Percentiles rank a stretch among this genome's conserved stretches.
These are phyloP conservation scores for Chrysodeixis includens DNA, from an alignment of 2,888 invertebrate genomes.

Conservation along the genomic window DNA sequence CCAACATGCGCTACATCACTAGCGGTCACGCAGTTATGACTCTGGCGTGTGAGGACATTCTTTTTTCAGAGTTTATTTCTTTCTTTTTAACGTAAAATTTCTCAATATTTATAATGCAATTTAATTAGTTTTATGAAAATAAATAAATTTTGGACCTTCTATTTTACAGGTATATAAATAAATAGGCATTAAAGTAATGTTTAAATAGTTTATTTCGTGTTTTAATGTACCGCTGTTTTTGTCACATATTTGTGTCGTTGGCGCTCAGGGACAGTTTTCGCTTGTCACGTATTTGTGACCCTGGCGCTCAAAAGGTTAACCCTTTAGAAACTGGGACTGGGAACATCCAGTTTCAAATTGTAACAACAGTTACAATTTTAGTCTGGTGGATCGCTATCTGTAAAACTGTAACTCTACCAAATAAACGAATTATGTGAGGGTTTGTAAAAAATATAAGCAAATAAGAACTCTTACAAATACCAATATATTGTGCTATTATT, in stretches of 20 bases:
- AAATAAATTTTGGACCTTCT: conserved; percentile 9
- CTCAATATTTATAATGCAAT: conserved; percentile 17
- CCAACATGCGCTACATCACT: conserved; percentile 17
- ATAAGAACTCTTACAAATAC: too few relatives aligned
- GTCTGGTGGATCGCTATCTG: too few relatives aligned
- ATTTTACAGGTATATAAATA: conserved; percentile 18
- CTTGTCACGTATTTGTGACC: conserved; percentile 17
- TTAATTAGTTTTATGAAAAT: conserved; percentile 15
- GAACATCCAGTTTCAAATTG: too few relatives aligned
- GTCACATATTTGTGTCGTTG: conserved; percentile 12
- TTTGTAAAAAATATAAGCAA: too few relatives aligned
- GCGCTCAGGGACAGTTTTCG: conserved; percentile 16
- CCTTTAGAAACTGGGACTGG: too few relatives aligned
- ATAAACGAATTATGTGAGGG: too few relatives aligned
- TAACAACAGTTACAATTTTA: too few relatives aligned
- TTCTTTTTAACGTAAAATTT: conserved; percentile 13
- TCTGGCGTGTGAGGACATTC: conserved; percentile 14
- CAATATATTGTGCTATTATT: too few relatives aligned
- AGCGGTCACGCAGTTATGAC: conserved; percentile 14
- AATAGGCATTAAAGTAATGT: conserved; percentile 15
- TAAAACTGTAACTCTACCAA: too few relatives aligned
- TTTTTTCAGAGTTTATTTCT: conserved; percentile 15
- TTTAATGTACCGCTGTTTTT: conserved; percentile 7
- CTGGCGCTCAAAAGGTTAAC: conserved; percentile 17
- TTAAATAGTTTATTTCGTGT: conserved; percentile 15